Evolutionary conservation across 2,113 vertebrate species (phyloP), one percentile per base, ranked within the genome.

Genomic region (Sylvietta virens): DNA sequence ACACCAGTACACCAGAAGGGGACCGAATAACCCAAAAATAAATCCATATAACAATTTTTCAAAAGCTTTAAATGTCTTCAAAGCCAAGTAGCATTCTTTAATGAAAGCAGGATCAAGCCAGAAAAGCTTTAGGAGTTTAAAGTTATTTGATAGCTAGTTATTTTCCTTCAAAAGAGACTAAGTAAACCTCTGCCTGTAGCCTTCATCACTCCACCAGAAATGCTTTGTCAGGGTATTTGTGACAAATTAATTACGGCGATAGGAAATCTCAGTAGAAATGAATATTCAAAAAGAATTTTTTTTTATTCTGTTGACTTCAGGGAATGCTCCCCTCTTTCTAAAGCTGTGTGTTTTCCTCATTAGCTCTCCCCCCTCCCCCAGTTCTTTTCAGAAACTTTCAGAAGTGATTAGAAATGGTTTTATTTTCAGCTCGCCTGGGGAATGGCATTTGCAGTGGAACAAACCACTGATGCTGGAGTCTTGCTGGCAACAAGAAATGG

Each of bases 191-290:
- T 94, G 94, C 95, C 96, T 95, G 77, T 92, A 95, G 96, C 93
- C 94, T 87, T 95, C 91, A 94, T 88, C 91, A 89, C 71, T 94
- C 20, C 89, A 88, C 42, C n/a, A 92, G 86, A 92, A 81, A 62
- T 58, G 87, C 95, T 97, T 96, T 87, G 93, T 96, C 97, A 96
- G 96, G 61, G 4, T 71, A 81, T 96, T 95, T 86, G 76, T 93
- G 95, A 96, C 96, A 96, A 97, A 94, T 96, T 95, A 97, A 97
- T 97, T 95, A 94, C 18, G 94, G 85, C 18, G 15, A 96, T 88
- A 92, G 84, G 61, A 88, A 94, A 79, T 77, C 66, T 37, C 79
- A 3, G 79, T 67, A 87, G 83, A 92, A 94, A 94, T 89, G 69
- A 90, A 81, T 89, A 87, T 66, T 93, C 50, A 57, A 86, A 72